phyloP scores from a whole-genome alignment of 2,113 vertebrate species.

The Columbina picui region DNA sequence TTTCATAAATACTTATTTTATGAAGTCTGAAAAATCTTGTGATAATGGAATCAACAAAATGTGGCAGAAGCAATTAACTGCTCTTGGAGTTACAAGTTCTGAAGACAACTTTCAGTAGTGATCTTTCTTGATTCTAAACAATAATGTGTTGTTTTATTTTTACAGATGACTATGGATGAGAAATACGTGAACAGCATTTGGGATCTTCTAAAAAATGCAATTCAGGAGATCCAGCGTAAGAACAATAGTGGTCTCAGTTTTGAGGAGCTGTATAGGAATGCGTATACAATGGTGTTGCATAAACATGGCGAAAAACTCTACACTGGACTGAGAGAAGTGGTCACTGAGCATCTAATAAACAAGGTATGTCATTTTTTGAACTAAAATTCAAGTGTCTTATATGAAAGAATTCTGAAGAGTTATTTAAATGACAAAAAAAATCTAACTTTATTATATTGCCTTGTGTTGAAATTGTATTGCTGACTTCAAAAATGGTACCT shows the following conservation, averaged over 20 bases:
- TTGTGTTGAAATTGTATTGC: not conserved
- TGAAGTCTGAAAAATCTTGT: not conserved
- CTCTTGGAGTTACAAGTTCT: not conserved
- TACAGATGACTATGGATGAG: conserved; percentile 99
- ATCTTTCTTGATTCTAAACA: not conserved
- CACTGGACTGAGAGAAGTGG: conserved; percentile 97
- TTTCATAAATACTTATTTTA: not conserved
- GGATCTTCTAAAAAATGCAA: conserved; percentile 99
- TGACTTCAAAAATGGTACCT: not conserved
- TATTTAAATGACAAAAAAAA: not conserved
- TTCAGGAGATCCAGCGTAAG: conserved; percentile 99
- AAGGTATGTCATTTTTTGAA: conserved; percentile 82
- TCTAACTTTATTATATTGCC: not conserved
- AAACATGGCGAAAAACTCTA: conserved; percentile 99
- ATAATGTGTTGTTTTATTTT: conserved; percentile 6
- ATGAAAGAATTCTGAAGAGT: not conserved
- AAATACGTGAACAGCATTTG: conserved; percentile 99
- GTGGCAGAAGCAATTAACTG: not conserved
- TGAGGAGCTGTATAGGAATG: conserved; percentile 98
- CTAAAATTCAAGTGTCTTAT: not conserved
- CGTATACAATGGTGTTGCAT: conserved; percentile 99
- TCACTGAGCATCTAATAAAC: conserved; percentile 98
- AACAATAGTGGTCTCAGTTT: conserved; percentile 99
- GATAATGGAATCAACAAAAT: not conserved
- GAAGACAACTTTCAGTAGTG: not conserved